These are phyloP conservation scores for Alitta virens DNA, from an alignment of 2,888 invertebrate genomes.

Conservation along the genomic window DNA sequence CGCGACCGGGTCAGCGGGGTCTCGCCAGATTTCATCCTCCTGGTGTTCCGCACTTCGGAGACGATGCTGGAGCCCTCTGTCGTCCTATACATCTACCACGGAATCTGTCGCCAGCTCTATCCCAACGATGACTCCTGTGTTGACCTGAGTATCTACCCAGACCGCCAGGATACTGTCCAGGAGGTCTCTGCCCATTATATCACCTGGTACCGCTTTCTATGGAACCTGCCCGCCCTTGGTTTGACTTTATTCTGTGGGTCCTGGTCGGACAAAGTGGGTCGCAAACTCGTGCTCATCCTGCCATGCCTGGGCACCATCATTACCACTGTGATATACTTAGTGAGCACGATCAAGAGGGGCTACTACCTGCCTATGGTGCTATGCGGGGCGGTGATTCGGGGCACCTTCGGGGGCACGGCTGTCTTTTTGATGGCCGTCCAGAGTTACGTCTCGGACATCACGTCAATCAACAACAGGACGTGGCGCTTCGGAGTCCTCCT, in stretches of 20 bases:
- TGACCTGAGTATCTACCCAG: conserved; percentile 10
- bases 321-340: conserved; percentile 30
- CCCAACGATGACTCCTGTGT: conserved; percentile 2
- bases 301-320: conserved; percentile 56
- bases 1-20: no score
- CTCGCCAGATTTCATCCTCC: conserved; percentile 10
- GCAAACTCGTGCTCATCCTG: conserved; percentile 58
- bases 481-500: conserved; percentile 79
- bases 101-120: conserved; percentile 5
- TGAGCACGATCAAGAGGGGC: conserved; percentile 43
- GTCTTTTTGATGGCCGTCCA: conserved; percentile 59
- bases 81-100: conserved; percentile 17
- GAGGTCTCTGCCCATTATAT: conserved; percentile 13
- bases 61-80: conserved; percentile 17
- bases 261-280: conserved; percentile 56
- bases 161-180: conserved; percentile 10
- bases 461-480: conserved; percentile 70
- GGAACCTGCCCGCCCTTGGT: conserved; percentile 18
- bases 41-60: conserved; percentile 14
- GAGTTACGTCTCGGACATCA: conserved; percentile 81
- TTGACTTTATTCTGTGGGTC: conserved; percentile 50
- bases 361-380: conserved; percentile 48
- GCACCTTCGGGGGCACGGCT: conserved; percentile 57
- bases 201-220: conserved; percentile 15
- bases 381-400: conserved; percentile 54